Base-by-base conservation (phyloP, 2,113 vertebrate genomes). In the Cyprinodon variegatus region DNA sequence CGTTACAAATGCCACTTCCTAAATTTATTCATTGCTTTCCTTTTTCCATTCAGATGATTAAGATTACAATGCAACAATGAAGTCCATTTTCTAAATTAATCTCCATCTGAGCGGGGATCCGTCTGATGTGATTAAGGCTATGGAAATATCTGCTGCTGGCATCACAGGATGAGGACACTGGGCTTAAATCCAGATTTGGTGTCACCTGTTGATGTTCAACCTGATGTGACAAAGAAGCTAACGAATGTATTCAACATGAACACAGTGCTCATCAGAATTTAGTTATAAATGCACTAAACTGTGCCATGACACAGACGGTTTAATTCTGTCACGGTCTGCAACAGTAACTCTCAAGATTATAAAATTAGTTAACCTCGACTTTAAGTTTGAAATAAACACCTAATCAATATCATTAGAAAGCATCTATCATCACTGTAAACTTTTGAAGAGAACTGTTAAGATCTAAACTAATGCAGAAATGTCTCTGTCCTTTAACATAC, bases 11-110 rank as follows among this genome's bases (percentile, higher is more conserved):
- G 60, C 12, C 22, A 60, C 63, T 62, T 46, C 62, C 61, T 65
- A 68, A 77, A 83, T 79, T 68, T 43, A 36, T 9, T 12, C 22
- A 64, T 59, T 37, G 48, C 1, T 68, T 66, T 29, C 11, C 62
- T 68, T 38, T 65, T 72, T 41, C 65, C 68, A 85, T 83, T 88
- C 80, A 63, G 20, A 68, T 75, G 83, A 88, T 82, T 85, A 63
- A 74, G 66, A 72, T 68, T 41, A 78, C 36, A 68, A 81, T 29
- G 39, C 17, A 82, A 65, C 53, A 11, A 9, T 0, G 13, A 79
- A 72, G 76, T 70, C 74, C 77, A 69, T 85, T 87, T 89, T 88
- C 70, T 0, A 85, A 79, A 90, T 85, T 85, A 91, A 90, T 92
- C 88, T 82, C 82, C 85, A 63, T 11, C 59, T 70, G 79, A 83